Conservation (phyloP, 1,140 invertebrate species). For the Leptonema lineaticorne region DNA sequence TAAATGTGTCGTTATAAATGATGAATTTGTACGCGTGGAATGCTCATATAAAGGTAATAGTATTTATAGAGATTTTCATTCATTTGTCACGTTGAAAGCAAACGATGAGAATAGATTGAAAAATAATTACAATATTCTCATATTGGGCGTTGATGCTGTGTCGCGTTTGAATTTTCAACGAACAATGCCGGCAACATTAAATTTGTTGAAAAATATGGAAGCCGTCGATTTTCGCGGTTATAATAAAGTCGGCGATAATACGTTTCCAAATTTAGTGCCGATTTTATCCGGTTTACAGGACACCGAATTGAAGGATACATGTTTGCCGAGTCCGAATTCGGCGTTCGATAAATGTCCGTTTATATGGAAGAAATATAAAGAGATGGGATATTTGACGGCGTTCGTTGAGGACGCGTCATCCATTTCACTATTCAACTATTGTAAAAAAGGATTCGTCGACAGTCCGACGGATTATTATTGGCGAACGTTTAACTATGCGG, state of each 20-base stretch:
- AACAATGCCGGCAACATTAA: slow-evolving; percentile 73
- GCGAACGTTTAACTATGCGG: slow-evolving; percentile 68
- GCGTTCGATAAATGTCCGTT: slow-evolving; percentile 67
- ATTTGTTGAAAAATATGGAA: slow-evolving; percentile 61
- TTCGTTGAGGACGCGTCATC: slow-evolving; percentile 74
- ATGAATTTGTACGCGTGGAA: slow-evolving; percentile 65
- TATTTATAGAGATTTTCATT: slow-evolving; percentile 69
- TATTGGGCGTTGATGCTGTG: slow-evolving; percentile 85
- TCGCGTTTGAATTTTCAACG: slow-evolving; percentile 83
- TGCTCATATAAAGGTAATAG: slow-evolving; percentile 55
- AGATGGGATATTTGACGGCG: slow-evolving; percentile 73
- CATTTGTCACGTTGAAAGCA: slow-evolving; percentile 58
- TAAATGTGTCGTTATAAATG: slow-evolving; percentile 47
- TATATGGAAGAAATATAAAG: slow-evolving; percentile 75
- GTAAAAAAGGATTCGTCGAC: slow-evolving; percentile 73
- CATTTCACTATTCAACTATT: slow-evolving; percentile 81
- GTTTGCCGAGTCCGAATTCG: slow-evolving; percentile 58
- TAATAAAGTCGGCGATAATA: slow-evolving; percentile 82
- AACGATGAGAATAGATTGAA: slow-evolving; percentile 38
- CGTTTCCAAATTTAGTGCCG: slow-evolving; percentile 78
- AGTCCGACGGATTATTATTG: slow-evolving; percentile 83
- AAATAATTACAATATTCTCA: slow-evolving; percentile 63
- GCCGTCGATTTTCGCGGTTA: slow-evolving; percentile 75
- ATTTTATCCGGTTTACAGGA: slow-evolving; percentile 67
- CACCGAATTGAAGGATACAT: slow-evolving; percentile 61